Evolutionary conservation across 2,797 vertebrate genomes (phyloP), one percentile per base, ranked within the genome.

Genomic region (Phoebastria nigripes): DNA sequence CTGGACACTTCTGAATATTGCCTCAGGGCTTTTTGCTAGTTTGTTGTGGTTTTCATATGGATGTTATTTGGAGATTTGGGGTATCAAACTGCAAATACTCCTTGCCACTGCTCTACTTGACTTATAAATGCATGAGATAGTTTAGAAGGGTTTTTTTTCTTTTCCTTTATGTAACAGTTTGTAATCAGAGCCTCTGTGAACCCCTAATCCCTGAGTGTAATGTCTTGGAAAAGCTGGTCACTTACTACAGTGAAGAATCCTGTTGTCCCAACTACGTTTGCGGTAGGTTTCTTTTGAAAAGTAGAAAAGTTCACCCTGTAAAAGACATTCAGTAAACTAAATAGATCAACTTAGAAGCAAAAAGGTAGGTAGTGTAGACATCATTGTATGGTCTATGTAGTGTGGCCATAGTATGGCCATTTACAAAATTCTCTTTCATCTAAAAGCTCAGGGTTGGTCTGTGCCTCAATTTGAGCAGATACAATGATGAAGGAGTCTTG

Each of bases 171-270:
- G 8, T 69, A 86, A 92, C 94, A 99, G 99, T 99, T 96, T 99
- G 99, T 96, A 99, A 99, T 98, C 99, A 98, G 94, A 99, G 98
- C 37, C 96, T 99, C 71, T 99, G 99, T 93, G 98, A 99, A 70
- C 77, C 90, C 46, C 78, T 97, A 9, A 98, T 98, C 46, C 98
- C 98, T 0, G 96, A 98, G 83, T 99, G 99, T 94, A 97, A 96
- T 62, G 98, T 97, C n/a, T 98, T 98, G 69, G 99, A 99, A 96
- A 99, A 99, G 87, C 88, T 99, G 87, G 98, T 99, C 74, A 98
- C 98, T 21, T 99, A 99, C 97, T 99, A 98, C 97, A 98, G 96
- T 93, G 98, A 98, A 66, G 98, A 99, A 90, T 99, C 99, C 93
- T 99, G 99, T 97, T 99, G 99, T 94, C 99, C 99, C 20, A 97